Percentiles rank a stretch among this genome's conserved stretches.
Evolutionary conservation across 2,113 vertebrate species (phyloP).

Genomic region (Anhinga anhinga): DNA sequence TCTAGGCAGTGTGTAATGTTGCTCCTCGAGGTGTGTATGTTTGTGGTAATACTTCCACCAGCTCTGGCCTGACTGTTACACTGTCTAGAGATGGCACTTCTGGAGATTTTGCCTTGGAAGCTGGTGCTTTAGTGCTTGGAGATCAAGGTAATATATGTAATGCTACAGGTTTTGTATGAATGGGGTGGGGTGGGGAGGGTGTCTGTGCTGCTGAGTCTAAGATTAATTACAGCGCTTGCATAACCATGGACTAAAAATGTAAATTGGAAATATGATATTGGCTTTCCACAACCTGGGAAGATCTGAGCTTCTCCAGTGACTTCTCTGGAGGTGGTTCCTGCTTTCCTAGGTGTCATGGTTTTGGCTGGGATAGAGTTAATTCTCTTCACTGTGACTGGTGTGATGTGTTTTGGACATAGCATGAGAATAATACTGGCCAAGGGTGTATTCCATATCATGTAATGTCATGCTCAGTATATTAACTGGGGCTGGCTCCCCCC

Average conservation of each 20-base stretch:
- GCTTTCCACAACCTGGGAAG: not conserved
- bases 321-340: not conserved
- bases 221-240: not conserved
- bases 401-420: no score
- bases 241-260: not conserved
- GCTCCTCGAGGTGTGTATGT: conserved; percentile 97
- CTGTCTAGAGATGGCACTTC: conserved; percentile 88
- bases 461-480: no score
- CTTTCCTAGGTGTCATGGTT: not conserved
- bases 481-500: no score
- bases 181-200: no score
- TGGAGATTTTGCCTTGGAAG: conserved; percentile 95
- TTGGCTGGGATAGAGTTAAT: no score
- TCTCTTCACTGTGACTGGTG: no score
- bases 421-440: no score
- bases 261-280: not conserved
- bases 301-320: not conserved
- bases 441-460: no score
- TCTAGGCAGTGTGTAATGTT: conserved; percentile 88
- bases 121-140: conserved; percentile 92
- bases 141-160: conserved; percentile 86
- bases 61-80: conserved; percentile 92
- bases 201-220: not conserved
- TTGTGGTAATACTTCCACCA: conserved; percentile 95
- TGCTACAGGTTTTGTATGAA: not conserved